These are phyloP conservation scores for Anolis apletophallus DNA, from an alignment of 2,797 vertebrate genomes.

Conservation along the genomic window DNA sequence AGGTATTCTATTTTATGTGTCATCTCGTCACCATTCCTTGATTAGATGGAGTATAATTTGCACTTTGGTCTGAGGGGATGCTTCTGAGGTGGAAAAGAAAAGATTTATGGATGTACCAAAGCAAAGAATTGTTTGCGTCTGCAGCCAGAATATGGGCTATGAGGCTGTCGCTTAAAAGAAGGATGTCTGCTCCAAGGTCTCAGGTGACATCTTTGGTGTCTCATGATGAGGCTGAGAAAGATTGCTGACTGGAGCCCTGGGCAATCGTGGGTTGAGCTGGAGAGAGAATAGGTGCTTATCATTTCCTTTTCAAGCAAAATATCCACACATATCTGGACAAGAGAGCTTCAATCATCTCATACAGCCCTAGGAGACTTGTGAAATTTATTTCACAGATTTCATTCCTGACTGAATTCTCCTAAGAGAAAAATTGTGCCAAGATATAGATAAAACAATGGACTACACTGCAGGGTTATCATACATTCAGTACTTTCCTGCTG, in stretches of 20 bases:
- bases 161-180: neutral
- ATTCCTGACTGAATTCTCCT: neutral
- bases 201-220: neutral
- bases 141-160: neutral
- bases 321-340: neutral
- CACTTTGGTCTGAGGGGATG: conserved; percentile 42
- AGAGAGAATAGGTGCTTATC: neutral
- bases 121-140: conserved; percentile 17
- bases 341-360: neutral
- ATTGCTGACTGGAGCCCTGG: neutral
- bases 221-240: neutral
- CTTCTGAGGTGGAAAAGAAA: conserved; percentile 20
- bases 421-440: neutral
- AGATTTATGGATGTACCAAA: neutral
- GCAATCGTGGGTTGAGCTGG: neutral
- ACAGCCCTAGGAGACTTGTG: neutral
- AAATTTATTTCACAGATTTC: neutral
- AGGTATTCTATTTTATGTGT: conserved; percentile 8
- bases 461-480: neutral
- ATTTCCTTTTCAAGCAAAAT: neutral
- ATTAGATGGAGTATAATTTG: conserved; percentile 44
- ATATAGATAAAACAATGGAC: neutral
- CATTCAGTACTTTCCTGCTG: neutral
- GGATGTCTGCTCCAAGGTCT: neutral
- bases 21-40: neutral